These are phyloP conservation scores for Pissodes strobi DNA, from an alignment of 1,140 invertebrate genomes.

Conservation along the genomic window DNA sequence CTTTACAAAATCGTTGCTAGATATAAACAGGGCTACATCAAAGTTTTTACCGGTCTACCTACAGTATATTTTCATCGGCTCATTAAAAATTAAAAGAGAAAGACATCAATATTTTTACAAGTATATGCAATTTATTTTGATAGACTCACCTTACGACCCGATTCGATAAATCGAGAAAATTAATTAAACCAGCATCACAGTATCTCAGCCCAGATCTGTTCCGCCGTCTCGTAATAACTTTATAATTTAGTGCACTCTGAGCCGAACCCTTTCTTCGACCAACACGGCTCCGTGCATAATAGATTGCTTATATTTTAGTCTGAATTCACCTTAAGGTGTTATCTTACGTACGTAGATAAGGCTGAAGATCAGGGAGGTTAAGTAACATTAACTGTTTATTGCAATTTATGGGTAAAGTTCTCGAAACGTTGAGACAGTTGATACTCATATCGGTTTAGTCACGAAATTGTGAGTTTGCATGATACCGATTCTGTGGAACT, in stretches of 20 bases:
- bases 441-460: slow-evolving; percentile 20
- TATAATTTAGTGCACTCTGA: slow-evolving; percentile 57
- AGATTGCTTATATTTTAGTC: slow-evolving; percentile 54
- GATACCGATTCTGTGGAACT: background rate
- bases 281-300: slow-evolving; percentile 48
- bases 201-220: slow-evolving; percentile 55
- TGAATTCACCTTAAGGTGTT: slow-evolving; percentile 51
- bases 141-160: slow-evolving; percentile 8
- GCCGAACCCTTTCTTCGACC: slow-evolving; percentile 44
- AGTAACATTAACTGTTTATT: slow-evolving; percentile 57
- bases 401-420: slow-evolving; percentile 45
- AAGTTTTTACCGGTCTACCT: too few species aligned
- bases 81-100: too few species aligned
- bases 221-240: slow-evolving; percentile 56
- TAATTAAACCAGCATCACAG: slow-evolving; percentile 57
- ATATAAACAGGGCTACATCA: too few species aligned
- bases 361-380: slow-evolving; percentile 52
- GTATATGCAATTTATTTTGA: slow-evolving; percentile 9
- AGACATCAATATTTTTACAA: too few species aligned
- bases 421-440: slow-evolving; percentile 24
- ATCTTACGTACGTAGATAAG: slow-evolving; percentile 53
- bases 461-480: slow-evolving; percentile 15
- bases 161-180: slow-evolving; percentile 38
- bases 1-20: too few species aligned
- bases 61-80: too few species aligned